phyloP scores from a whole-genome alignment of 2,888 invertebrate genomes.

The Lydus trimaculatus region DNA sequence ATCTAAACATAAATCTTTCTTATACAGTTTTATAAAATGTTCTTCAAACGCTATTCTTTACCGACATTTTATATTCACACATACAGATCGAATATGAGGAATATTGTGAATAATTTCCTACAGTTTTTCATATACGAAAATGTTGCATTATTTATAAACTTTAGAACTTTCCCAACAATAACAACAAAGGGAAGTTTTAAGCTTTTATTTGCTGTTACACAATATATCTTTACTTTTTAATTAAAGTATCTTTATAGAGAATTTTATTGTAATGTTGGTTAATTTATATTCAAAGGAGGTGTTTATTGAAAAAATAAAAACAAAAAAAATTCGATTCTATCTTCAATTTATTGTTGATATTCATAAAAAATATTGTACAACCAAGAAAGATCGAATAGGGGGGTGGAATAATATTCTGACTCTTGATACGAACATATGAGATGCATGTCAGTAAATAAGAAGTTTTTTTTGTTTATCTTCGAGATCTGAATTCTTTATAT shows the following conservation, averaged over 20 bases:
- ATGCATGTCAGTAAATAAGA: slow-evolving; percentile 31
- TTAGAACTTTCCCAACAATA: too few species aligned
- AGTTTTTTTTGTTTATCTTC: slow-evolving; percentile 27
- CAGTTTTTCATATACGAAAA: too few species aligned
- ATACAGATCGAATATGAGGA: slow-evolving; percentile 13
- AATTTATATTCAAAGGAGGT: slow-evolving; percentile 26
- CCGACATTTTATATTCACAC: slow-evolving; percentile 14
- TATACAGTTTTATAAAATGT: slow-evolving; percentile 17
- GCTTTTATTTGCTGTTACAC: background rate
- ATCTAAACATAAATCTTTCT: slow-evolving; percentile 25
- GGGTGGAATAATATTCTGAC: background rate
- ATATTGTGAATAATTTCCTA: slow-evolving; percentile 22
- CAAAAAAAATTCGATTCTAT: slow-evolving; percentile 24
- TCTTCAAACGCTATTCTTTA: slow-evolving; percentile 19
- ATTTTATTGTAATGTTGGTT: background rate
- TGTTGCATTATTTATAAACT: slow-evolving; percentile 24
- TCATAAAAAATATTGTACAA: slow-evolving; percentile 13
- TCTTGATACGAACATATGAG: slow-evolving; percentile 20
- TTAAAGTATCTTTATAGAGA: background rate
- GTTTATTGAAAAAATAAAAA: background rate
- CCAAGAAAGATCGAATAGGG: background rate
- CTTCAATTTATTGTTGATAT: slow-evolving; percentile 27
- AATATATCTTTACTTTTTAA: background rate
- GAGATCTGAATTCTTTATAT: slow-evolving; percentile 29
- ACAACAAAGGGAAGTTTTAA: background rate